Evolutionary conservation across 2,888 invertebrate genomes (phyloP).

Genomic region (Biston stratarius): DNA sequence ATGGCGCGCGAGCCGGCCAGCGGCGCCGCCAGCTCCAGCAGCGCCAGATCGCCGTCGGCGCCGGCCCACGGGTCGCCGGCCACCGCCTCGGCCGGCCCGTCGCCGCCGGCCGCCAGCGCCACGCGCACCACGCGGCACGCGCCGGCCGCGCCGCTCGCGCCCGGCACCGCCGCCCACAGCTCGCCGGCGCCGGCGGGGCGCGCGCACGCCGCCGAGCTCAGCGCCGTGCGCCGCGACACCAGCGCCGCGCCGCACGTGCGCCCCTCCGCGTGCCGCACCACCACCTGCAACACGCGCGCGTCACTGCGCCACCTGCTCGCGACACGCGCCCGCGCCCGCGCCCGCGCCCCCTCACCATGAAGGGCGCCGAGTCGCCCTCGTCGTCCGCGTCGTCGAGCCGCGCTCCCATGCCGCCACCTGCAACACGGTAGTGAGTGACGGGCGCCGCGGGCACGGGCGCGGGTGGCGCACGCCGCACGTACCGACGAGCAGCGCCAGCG

Average conservation of each 20-base stretch:
- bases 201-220: slow-evolving; percentile 53
- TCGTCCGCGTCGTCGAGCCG: slow-evolving; percentile 44
- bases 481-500: slow-evolving; percentile 6
- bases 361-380: slow-evolving; percentile 63
- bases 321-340: slow-evolving; percentile 57
- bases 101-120: slow-evolving; percentile 45
- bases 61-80: slow-evolving; percentile 35
- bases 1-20: slow-evolving; percentile 66
- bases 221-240: slow-evolving; percentile 50
- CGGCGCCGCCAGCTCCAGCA: slow-evolving; percentile 67
- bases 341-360: slow-evolving; percentile 60
- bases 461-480: not conserved
- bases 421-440: not conserved
- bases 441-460: no score
- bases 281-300: slow-evolving; percentile 47
- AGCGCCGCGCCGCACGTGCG: slow-evolving; percentile 41
- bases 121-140: slow-evolving; percentile 45
- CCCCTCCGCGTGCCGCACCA: slow-evolving; percentile 32
- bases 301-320: slow-evolving; percentile 56
- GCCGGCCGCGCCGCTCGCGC: slow-evolving; percentile 48
- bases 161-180: slow-evolving; percentile 42
- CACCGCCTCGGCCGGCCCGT: slow-evolving; percentile 32
- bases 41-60: slow-evolving; percentile 59
- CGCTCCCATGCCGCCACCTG: slow-evolving; percentile 1
- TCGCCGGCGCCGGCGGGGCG: slow-evolving; percentile 26